Percentiles rank a stretch among this genome's conserved stretches.
phyloP scores from a whole-genome alignment of 2,888 invertebrate species.

The Cryptophagus acutangulus region DNA sequence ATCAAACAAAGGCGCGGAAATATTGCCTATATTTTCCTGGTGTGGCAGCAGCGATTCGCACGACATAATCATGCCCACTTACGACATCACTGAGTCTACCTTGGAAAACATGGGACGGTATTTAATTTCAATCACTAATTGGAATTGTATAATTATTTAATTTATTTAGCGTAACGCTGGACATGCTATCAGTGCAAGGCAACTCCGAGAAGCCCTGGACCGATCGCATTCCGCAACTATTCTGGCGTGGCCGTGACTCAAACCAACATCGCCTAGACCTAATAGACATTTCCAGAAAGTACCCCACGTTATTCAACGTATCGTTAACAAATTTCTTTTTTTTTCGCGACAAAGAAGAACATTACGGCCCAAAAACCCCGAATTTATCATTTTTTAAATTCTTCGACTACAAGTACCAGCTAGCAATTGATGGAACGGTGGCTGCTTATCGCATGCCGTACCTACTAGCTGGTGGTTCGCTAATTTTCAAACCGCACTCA shows the following conservation, averaged over 20 bases:
- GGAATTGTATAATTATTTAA: background rate
- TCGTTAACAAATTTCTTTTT: conserved; percentile 96
- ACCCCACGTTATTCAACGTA: conserved; percentile 81
- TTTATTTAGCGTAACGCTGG: conserved; percentile 67
- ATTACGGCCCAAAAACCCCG: conserved; percentile 81
- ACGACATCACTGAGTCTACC: conserved; percentile 88
- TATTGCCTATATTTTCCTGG: conserved; percentile 90
- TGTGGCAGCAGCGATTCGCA: conserved; percentile 81
- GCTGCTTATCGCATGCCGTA: conserved; percentile 94
- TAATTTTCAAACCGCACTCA: conserved; percentile 89
- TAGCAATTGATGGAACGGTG: conserved; percentile 93
- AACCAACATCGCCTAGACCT: conserved; percentile 77
- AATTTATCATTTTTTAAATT: conserved; percentile 89
- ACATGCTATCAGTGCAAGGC: conserved; percentile 86
- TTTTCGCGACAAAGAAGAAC: conserved; percentile 74
- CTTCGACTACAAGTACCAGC: conserved; percentile 92
- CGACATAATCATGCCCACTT: conserved; percentile 93
- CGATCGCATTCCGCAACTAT: conserved; percentile 66
- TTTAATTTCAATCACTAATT: conserved; percentile 1
- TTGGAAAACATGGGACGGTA: conserved; percentile 91
- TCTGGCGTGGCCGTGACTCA: conserved; percentile 93
- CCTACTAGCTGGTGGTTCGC: conserved; percentile 78
- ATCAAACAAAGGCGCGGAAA: conserved; percentile 49
- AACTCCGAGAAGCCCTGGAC: conserved; percentile 68
- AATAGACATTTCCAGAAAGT: conserved; percentile 67